Evolutionary conservation across 2,797 vertebrate species (phyloP).

Genomic region (Chelon labrosus): DNA sequence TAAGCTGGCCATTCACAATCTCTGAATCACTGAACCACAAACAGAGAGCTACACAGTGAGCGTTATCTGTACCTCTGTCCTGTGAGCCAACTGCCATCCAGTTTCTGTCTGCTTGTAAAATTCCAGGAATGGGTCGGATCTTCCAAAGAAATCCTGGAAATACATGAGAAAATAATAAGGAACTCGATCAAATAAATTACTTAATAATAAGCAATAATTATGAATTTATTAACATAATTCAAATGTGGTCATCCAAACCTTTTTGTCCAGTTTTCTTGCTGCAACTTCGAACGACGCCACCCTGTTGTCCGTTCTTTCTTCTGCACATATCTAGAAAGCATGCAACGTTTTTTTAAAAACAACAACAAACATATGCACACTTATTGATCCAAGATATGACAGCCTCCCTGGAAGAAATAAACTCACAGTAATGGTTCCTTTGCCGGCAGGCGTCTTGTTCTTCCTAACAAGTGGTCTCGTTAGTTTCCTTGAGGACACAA

Average conservation of each 20-base stretch:
- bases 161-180: background rate
- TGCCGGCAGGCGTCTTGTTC: slow-evolving; percentile 92
- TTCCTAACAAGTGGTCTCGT: slow-evolving; percentile 89
- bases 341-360: background rate
- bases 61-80: slow-evolving; percentile 90
- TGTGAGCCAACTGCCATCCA: slow-evolving; percentile 95
- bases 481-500: slow-evolving; percentile 91
- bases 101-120: slow-evolving; percentile 91
- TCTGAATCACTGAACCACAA: background rate
- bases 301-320: slow-evolving; percentile 96
- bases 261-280: slow-evolving; percentile 96
- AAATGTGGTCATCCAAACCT: slow-evolving; percentile 80
- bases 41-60: background rate
- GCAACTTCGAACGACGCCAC: slow-evolving; percentile 90
- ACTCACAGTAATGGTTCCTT: slow-evolving; percentile 91
- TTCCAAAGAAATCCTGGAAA: slow-evolving; percentile 95
- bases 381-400: background rate
- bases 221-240: background rate
- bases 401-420: background rate
- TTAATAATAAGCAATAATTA: background rate
- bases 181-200: background rate
- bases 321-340: slow-evolving; percentile 89
- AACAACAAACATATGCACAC: background rate
- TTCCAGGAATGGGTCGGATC: slow-evolving; percentile 98
- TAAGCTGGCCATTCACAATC: background rate